Evolutionary conservation across 2,888 invertebrate species (phyloP).

Genomic region (Drosophila neotestacea): DNA sequence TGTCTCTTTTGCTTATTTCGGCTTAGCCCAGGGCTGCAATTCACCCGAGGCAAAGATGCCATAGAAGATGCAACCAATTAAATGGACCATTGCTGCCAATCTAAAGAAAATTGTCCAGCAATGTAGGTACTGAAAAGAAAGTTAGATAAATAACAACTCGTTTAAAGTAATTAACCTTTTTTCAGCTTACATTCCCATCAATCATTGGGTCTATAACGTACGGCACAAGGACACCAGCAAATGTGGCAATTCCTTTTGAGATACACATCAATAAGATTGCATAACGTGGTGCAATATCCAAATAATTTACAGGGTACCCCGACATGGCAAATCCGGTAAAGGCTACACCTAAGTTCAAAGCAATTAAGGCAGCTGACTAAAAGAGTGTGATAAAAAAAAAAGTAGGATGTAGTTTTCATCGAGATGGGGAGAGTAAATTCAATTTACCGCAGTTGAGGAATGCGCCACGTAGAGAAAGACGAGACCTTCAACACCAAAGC

Average conservation of each 20-base stretch:
- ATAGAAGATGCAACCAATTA: slow-evolving; percentile 98
- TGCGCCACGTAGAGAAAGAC: slow-evolving; percentile 98
- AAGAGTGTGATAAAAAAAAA: neutral
- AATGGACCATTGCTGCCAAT: slow-evolving; percentile 97
- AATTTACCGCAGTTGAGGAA: slow-evolving; percentile 90
- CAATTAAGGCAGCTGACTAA: slow-evolving; percentile 91
- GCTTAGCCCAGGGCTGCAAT: slow-evolving; percentile 98
- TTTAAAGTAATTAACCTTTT: neutral
- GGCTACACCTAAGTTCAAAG: slow-evolving; percentile 97
- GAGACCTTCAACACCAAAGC: slow-evolving; percentile 98
- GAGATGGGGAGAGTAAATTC: too few species aligned
- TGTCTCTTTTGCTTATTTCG: slow-evolving; percentile 76
- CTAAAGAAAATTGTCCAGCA: slow-evolving; percentile 97
- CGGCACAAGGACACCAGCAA: slow-evolving; percentile 98
- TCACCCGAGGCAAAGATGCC: slow-evolving; percentile 99
- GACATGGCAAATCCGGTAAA: slow-evolving; percentile 99
- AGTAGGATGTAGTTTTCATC: neutral
- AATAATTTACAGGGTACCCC: slow-evolving; percentile 99
- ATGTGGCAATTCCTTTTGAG: slow-evolving; percentile 98
- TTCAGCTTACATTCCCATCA: slow-evolving; percentile 85
- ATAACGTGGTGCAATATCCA: slow-evolving; percentile 98
- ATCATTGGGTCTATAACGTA: slow-evolving; percentile 96
- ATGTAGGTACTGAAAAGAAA: slow-evolving; percentile 86
- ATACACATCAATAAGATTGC: slow-evolving; percentile 99
- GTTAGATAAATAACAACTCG: neutral